These are phyloP conservation scores for Limonius californicus DNA, from an alignment of 1,140 invertebrate species.

Conservation along the genomic window DNA sequence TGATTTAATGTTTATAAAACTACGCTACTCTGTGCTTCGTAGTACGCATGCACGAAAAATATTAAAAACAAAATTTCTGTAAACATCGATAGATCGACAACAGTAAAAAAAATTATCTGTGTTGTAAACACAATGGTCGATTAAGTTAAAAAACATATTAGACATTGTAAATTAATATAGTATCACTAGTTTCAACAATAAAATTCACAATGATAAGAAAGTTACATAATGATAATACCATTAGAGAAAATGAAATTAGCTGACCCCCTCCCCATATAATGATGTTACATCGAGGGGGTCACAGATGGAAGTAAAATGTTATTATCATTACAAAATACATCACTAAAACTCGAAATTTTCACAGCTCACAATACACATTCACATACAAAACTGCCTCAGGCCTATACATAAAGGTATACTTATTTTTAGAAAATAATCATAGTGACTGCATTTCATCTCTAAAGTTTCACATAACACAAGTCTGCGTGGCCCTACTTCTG, in stretches of 20 bases:
- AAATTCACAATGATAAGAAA: constrained; percentile 7
- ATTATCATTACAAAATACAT: constrained; percentile 20
- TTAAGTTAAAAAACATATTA: too few relatives aligned
- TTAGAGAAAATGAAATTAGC: not conserved
- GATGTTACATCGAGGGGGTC: too few relatives aligned
- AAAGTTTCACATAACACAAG: too few relatives aligned
- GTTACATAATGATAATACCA: constrained; percentile 13
- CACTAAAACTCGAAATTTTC: constrained; percentile 7
- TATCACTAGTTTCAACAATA: constrained; percentile 1
- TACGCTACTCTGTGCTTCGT: too few relatives aligned
- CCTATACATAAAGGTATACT: constrained; percentile 36
- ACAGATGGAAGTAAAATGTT: not conserved
- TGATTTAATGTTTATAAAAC: too few relatives aligned
- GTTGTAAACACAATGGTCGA: too few relatives aligned
- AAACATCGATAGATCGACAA: too few relatives aligned
- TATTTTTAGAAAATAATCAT: constrained; percentile 36
- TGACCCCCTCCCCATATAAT: too few relatives aligned
- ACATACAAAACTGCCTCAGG: constrained; percentile 37
- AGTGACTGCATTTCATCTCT: not conserved
- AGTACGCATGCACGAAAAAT: too few relatives aligned
- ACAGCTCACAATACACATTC: constrained; percentile 39
- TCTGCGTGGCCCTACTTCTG: too few relatives aligned
- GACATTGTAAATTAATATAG: not conserved
- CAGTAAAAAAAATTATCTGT: too few relatives aligned
- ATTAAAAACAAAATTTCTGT: too few relatives aligned